Evolutionary conservation across 2,113 vertebrate genomes (phyloP).

Genomic region (Notiomystis cincta): DNA sequence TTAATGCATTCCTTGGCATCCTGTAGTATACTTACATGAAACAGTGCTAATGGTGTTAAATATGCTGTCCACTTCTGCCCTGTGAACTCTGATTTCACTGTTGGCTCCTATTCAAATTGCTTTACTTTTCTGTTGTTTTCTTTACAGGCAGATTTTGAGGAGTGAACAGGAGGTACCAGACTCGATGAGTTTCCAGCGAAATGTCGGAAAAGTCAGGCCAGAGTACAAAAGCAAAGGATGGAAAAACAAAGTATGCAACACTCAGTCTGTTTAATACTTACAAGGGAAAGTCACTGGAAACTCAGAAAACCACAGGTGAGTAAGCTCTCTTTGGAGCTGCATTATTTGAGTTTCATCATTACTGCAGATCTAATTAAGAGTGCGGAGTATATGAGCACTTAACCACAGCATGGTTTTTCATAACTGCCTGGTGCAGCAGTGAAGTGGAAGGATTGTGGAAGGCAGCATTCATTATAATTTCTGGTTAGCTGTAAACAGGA

Average conservation of each 20-base stretch:
- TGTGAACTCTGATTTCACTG: background rate
- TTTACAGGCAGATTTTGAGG: conserved; percentile 82
- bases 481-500: background rate
- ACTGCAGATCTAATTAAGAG: background rate
- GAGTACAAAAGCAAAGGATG: conserved; percentile 99
- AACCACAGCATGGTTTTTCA: background rate
- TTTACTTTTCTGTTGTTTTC: background rate
- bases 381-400: background rate
- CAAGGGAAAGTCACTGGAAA: conserved; percentile 98
- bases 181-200: conserved; percentile 99
- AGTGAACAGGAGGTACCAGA: conserved; percentile 88
- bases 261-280: conserved; percentile 99
- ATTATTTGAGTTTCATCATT: background rate
- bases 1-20: background rate
- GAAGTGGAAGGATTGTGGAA: background rate
- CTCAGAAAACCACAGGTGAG: conserved; percentile 97
- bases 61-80: background rate
- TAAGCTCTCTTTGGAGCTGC: background rate
- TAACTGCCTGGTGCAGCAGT: background rate
- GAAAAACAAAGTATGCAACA: conserved; percentile 98
- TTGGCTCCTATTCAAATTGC: background rate
- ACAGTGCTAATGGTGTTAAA: background rate
- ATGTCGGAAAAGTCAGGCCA: conserved; percentile 99
- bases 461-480: background rate
- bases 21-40: background rate